Conservation (phyloP, 1,140 invertebrate genomes). For the Rhyzopertha dominica region DNA sequence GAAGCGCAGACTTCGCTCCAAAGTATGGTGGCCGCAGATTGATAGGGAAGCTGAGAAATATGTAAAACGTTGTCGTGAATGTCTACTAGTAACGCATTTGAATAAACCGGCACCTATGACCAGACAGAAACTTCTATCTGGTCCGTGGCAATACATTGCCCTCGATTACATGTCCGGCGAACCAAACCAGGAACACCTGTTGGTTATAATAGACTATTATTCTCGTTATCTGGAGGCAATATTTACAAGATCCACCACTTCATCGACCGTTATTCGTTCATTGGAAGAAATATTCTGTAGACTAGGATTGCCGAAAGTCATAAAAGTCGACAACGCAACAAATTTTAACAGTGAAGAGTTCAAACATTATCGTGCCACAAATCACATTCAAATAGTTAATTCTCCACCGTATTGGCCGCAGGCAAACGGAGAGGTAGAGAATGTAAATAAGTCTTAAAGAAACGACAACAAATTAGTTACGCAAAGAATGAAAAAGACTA, state of each 20-base stretch:
- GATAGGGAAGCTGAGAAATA: slow-evolving; percentile 35
- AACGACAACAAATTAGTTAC: slow-evolving; percentile 20
- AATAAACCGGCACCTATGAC: too few relatives aligned
- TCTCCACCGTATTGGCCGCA: slow-evolving; percentile 32
- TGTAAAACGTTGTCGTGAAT: too few relatives aligned
- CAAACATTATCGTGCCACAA: slow-evolving; percentile 21
- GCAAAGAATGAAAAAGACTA: slow-evolving; percentile 19
- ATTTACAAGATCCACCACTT: too few relatives aligned
- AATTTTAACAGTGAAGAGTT: slow-evolving; percentile 32
- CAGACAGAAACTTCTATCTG: too few relatives aligned
- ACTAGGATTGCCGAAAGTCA: slow-evolving; percentile 17
- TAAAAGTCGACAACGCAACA: slow-evolving; percentile 32
- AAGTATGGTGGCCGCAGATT: slow-evolving; percentile 44
- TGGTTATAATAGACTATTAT: too few relatives aligned
- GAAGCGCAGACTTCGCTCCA: slow-evolving; percentile 35
- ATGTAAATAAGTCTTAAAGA: slow-evolving; percentile 37
- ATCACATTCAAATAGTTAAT: slow-evolving; percentile 18
- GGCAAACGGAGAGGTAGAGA: slow-evolving; percentile 39
- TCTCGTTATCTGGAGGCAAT: too few relatives aligned
- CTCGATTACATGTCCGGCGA: too few relatives aligned
- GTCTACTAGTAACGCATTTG: too few relatives aligned
- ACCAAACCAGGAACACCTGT: too few relatives aligned
- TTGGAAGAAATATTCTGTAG: slow-evolving; percentile 19
- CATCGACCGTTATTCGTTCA: slow-evolving; percentile 1
- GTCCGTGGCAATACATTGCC: too few relatives aligned